These are phyloP conservation scores for Carassius auratus DNA, from an alignment of 2,113 vertebrate species.

Conservation along the genomic window DNA sequence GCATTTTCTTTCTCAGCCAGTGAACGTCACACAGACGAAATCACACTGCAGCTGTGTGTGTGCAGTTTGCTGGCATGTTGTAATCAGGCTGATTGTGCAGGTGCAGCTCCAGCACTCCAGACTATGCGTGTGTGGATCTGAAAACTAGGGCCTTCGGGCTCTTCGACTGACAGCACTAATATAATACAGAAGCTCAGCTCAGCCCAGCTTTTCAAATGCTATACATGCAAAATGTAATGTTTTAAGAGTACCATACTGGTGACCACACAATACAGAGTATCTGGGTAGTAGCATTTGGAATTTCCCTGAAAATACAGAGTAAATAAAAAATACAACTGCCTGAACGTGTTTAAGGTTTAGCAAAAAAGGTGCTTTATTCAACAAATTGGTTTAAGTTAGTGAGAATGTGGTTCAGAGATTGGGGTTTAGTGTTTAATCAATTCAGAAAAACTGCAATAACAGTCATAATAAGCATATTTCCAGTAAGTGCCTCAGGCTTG, in stretches of 20 bases:
- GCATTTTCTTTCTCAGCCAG: slow-evolving; percentile 38
- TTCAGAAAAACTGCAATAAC: too few species aligned
- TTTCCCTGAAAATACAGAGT: background rate
- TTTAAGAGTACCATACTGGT: background rate
- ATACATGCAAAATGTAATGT: background rate
- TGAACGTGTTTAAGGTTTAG: too few species aligned
- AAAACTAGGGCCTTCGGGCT: background rate
- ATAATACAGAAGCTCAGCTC: background rate
- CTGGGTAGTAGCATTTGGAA: background rate
- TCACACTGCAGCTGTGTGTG: slow-evolving; percentile 10
- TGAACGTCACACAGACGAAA: slow-evolving; percentile 38
- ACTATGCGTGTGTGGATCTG: background rate
- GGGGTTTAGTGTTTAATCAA: too few species aligned
- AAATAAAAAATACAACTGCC: background rate
- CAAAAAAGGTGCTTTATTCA: too few species aligned
- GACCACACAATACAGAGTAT: background rate
- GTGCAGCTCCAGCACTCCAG: slow-evolving; percentile 11
- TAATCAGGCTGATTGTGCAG: slow-evolving; percentile 21
- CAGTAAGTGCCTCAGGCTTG: too few species aligned
- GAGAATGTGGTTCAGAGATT: too few species aligned
- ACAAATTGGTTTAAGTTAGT: too few species aligned
- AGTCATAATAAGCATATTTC: too few species aligned
- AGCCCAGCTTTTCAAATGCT: background rate
- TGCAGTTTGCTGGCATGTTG: slow-evolving; percentile 8
- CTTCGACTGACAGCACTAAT: background rate